Evolutionary conservation across 2,113 vertebrate genomes (phyloP).

Genomic region (Mormyrus iriodes): DNA sequence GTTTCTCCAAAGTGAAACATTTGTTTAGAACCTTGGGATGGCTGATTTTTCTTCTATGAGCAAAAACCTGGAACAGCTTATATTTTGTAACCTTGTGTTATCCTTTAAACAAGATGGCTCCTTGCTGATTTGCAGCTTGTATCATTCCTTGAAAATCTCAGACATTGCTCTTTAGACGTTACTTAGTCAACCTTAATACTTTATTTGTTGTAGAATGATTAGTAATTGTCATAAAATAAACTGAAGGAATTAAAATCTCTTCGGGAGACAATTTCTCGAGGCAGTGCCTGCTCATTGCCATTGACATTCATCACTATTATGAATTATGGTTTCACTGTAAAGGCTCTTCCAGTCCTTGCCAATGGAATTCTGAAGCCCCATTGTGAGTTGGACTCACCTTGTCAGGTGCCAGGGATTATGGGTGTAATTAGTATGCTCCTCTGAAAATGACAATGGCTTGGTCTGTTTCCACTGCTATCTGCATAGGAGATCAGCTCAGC

Average conservation of each 20-base stretch:
- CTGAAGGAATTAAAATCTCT: background rate
- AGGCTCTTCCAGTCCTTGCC: conserved; percentile 16
- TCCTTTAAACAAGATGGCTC: background rate
- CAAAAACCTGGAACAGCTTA: background rate
- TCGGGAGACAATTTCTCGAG: background rate
- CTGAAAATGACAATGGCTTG: conserved; percentile 44
- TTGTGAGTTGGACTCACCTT: conserved; percentile 29
- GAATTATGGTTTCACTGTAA: conserved; percentile 19
- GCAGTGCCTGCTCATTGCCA: conserved; percentile 15
- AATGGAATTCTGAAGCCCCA: conserved; percentile 22
- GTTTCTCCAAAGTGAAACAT: background rate
- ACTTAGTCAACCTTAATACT: background rate
- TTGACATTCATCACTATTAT: conserved; percentile 22
- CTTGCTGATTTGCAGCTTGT: background rate
- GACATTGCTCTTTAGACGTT: background rate
- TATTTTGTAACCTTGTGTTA: background rate
- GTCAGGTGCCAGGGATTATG: conserved; percentile 49
- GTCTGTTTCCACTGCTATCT: conserved; percentile 40
- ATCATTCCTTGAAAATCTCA: background rate
- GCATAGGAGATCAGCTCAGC: conserved; percentile 35
- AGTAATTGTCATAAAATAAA: background rate
- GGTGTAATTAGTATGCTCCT: conserved; percentile 39
- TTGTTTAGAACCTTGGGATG: background rate
- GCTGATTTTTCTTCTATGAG: background rate
- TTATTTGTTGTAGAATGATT: background rate